Evolutionary conservation across 1,140 invertebrate genomes (phyloP), one percentile per base, ranked within the genome.

Genomic region (Aphelenchoides avenae): DNA sequence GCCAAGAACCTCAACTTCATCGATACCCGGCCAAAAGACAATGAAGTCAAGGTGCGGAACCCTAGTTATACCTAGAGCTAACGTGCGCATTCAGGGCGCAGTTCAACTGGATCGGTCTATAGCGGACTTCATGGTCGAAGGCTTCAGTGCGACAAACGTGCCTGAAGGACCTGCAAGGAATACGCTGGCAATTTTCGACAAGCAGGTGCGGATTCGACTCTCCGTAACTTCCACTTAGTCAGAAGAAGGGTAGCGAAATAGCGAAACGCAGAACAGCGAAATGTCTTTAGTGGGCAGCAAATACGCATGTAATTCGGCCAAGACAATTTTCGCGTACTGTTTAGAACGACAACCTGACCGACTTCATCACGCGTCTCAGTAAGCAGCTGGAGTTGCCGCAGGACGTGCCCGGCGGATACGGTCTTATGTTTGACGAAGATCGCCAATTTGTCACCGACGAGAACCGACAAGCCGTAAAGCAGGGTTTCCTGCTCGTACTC

Each of bases 401-500:
- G 18, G 13, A 5, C 13, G 31, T 13, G 5, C 37, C 52, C 29
- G 52, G 53, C 20, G 30, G 42, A 4, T 70, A 70, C 18, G 64
- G 36, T n/a, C 30, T 70, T 18, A 67, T 70, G 44, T 68, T 68
- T 42, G 67, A 69, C n/a, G 64, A 51, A n/a, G 36, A 22, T 20
- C 31, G 48, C 20, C 9, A 27, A 5, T 70, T 70, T 51, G 49
- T 71, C 9, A 68, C 62, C 20, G 54, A 71, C 18, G 51, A 71
- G 31, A 69, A 70, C 42, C 44, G 57, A 40, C 18, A 56, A 43
- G 43, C 33, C n/a, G 24, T 70, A 27, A 31, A 40, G 11, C 64
- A 71, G 30, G 67, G 67, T 15, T 70, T 70, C 42, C 43, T 70
- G n/a, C 48, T 70, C 27, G 49, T 46, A n/a, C 39, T 70, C 9